Percentiles rank a stretch among this genome's conserved stretches.
Evolutionary conservation across 1,140 invertebrate species (phyloP).

Genomic region (Hormaphis cornu): DNA sequence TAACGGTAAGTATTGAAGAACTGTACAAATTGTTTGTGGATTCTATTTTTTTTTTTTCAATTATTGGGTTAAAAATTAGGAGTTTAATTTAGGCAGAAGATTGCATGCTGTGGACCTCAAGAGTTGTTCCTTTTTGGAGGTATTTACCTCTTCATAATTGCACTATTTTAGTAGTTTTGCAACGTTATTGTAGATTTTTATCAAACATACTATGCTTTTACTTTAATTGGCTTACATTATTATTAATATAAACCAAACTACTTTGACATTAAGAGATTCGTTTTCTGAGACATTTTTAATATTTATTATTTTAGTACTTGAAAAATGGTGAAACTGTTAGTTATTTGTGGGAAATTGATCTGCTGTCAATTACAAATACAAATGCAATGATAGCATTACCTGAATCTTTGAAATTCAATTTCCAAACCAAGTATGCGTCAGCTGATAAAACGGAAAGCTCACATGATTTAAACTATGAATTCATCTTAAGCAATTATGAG

Average conservation of each 20-base stretch:
- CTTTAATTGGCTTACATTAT: too few relatives aligned
- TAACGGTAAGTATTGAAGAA: conserved; percentile 10
- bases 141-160: conserved; percentile 28
- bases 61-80: not conserved
- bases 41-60: conserved; percentile 4
- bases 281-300: too few relatives aligned
- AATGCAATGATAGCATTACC: not conserved
- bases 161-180: not conserved
- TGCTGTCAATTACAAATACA: not conserved
- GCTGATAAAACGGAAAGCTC: not conserved
- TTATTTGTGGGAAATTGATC: conserved; percentile 24
- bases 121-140: conserved; percentile 21
- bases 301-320: not conserved
- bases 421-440: not conserved
- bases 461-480: conserved; percentile 12
- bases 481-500: conserved; percentile 7
- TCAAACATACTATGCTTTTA: too few relatives aligned
- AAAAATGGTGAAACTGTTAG: conserved; percentile 19
- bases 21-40: not conserved
- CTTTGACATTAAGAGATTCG: too few relatives aligned
- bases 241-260: too few relatives aligned
- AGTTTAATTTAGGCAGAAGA: conserved; percentile 28
- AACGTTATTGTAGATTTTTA: not conserved
- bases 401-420: conserved; percentile 13
- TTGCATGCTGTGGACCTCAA: conserved; percentile 27